These are phyloP conservation scores for Carterocephalus palaemon DNA, from an alignment of 2,888 invertebrate genomes.

Conservation along the genomic window DNA sequence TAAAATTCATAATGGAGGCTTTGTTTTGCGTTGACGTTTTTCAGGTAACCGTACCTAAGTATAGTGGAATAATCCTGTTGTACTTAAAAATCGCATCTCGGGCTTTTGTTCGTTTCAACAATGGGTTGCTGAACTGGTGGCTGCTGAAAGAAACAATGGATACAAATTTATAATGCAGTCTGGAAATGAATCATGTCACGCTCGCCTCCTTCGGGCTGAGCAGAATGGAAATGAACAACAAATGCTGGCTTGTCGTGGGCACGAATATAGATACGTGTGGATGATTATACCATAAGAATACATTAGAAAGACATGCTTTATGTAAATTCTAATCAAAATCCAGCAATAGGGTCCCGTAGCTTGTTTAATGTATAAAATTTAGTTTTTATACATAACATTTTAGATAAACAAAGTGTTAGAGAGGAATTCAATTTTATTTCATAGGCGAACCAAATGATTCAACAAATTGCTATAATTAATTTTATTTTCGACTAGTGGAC, in stretches of 20 bases:
- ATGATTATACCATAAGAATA: conserved; percentile 15
- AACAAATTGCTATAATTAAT: no score
- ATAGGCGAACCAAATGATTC: no score
- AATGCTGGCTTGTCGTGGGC: conserved; percentile 36
- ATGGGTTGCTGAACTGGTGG: conserved; percentile 65
- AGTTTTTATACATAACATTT: no score
- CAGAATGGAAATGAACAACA: conserved; percentile 71
- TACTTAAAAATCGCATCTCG: conserved; percentile 62
- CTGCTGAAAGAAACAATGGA: conserved; percentile 67
- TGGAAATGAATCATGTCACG: conserved; percentile 71
- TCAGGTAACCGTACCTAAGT: conserved; percentile 19
- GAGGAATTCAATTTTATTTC: no score
- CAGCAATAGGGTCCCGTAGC: no score
- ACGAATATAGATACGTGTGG: conserved; percentile 35
- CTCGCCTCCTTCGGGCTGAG: conserved; percentile 52
- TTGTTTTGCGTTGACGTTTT: conserved; percentile 20
- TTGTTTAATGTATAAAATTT: no score
- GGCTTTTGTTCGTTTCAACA: conserved; percentile 64
- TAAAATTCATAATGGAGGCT: conserved; percentile 18
- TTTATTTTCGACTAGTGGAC: no score
- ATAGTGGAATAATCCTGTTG: conserved; percentile 30
- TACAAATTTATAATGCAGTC: conserved; percentile 75
- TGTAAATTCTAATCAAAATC: no score
- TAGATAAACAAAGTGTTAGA: no score
- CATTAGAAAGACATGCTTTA: no score